These are phyloP conservation scores for Tichodroma muraria DNA, from an alignment of 2,113 vertebrate species.

Conservation along the genomic window DNA sequence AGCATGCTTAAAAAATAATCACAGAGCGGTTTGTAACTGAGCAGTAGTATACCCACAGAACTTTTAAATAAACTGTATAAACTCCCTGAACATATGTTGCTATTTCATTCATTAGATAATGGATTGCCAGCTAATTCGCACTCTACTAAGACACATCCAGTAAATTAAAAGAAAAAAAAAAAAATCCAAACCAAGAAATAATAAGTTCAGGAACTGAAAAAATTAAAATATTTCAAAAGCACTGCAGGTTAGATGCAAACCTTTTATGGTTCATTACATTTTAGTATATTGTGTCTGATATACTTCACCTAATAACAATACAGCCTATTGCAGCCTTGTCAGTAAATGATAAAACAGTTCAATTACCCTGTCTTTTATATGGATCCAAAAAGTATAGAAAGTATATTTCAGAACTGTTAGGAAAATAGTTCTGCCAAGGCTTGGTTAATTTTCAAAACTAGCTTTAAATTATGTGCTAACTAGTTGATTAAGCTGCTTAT, in stretches of 20 bases:
- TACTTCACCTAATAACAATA: constrained; percentile 46
- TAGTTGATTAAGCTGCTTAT: not conserved
- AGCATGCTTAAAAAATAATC: not conserved
- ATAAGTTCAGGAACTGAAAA: constrained; percentile 32
- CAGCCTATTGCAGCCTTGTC: constrained; percentile 28
- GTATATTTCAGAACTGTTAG: not conserved
- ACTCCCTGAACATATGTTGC: constrained; percentile 4
- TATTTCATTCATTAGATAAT: constrained; percentile 44
- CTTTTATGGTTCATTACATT: constrained; percentile 59
- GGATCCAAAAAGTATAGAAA: not conserved
- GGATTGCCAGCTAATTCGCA: constrained; percentile 32
- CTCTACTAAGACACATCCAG: not conserved
- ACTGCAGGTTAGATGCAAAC: constrained; percentile 44
- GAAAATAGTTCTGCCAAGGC: not conserved
- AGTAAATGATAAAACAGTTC: constrained; percentile 55
- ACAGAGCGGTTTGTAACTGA: not conserved
- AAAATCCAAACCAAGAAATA: constrained; percentile 1
- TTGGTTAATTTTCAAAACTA: constrained; percentile 6
- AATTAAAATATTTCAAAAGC: constrained; percentile 32
- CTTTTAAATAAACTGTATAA: constrained; percentile 6
- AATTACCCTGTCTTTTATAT: constrained; percentile 44
- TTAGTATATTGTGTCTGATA: constrained; percentile 55
- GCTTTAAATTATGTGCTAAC: not conserved
- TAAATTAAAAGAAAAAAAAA: not conserved
- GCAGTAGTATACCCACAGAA: not conserved